Evolutionary conservation across 2,113 vertebrate species (phyloP), one percentile per base, ranked within the genome.

Genomic region (Prionailurus bengalensis): DNA sequence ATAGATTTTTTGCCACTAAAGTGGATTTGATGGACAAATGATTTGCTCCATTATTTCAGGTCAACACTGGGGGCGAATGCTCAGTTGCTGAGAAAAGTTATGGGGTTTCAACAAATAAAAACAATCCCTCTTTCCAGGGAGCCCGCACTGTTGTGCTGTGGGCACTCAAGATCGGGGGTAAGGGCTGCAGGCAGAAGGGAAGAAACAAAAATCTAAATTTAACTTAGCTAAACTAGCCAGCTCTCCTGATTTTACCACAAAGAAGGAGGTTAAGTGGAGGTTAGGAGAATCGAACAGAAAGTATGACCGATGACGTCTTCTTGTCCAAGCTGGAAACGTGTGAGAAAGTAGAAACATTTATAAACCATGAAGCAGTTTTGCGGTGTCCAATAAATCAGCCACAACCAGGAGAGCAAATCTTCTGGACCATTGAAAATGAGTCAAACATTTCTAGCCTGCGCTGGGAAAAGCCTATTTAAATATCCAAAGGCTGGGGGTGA

Each of bases 291-390:
- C 58, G 53, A n/a, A 51, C 23, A 7, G 82, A 76, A 91, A 89
- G 78, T 36, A 66, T 95, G 87, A 12, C 61, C 0, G 68, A 65
- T 31, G 39, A 63, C 6, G 25, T 93, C 65, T 86, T 87, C 55
- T 92, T 92, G 21, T 80, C 88, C 45, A 97, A 88, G 36, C 88
- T 91, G 97, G 66, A 83, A 89, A 91, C 71, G 55, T 81, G 42
- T 97, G 93, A 95, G 94, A 87, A 97, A 94, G 42, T 92, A 96
- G 97, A 86, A 96, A 95, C 58, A 94, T 97, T 97, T 97, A 97
- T 58, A 93, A 93, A 95, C 87, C 94, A 94, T 9, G 36, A 97
- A 63, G 29, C 1, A 14, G 61, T 83, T 68, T 89, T 96, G 70
- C 89, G 91, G 58, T 92, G 95, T 85, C 88, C 74, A 94, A 33